Evolutionary conservation across 2,113 vertebrate species (phyloP).

Genomic region (Aix galericulata): DNA sequence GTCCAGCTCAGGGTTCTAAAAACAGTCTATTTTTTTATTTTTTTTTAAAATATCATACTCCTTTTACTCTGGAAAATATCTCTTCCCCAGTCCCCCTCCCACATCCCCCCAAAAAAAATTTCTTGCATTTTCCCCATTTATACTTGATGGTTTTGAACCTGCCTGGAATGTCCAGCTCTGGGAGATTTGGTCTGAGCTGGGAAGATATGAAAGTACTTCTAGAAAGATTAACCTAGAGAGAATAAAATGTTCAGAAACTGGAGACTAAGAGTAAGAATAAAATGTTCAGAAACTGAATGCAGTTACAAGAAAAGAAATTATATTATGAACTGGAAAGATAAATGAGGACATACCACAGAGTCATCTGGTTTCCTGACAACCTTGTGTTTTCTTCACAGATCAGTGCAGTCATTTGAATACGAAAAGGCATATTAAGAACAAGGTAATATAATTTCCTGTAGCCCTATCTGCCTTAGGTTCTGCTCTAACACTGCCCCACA

Average conservation of each 20-base stretch:
- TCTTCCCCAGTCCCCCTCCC: neutral
- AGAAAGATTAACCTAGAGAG: neutral
- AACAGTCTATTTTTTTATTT: neutral
- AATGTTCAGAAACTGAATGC: neutral
- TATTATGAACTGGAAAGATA: neutral
- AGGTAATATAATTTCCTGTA: neutral
- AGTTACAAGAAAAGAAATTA: neutral
- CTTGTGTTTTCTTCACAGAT: neutral
- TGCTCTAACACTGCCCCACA: neutral
- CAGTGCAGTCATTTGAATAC: neutral
- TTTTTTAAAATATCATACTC: neutral
- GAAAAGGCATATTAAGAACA: neutral
- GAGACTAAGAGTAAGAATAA: neutral
- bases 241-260: neutral
- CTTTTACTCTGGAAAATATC: neutral
- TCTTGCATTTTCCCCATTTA: neutral
- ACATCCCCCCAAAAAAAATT: neutral
- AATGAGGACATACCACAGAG: neutral
- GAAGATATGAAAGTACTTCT: neutral
- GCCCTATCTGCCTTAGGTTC: neutral
- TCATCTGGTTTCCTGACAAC: neutral
- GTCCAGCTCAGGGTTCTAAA: neutral
- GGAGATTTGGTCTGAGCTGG: neutral
- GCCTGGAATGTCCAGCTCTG: neutral
- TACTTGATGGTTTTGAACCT: neutral